Evolutionary conservation across 2,113 vertebrate species (phyloP), one percentile per base, ranked within the genome.

Genomic region (Crotalus viridis): DNA sequence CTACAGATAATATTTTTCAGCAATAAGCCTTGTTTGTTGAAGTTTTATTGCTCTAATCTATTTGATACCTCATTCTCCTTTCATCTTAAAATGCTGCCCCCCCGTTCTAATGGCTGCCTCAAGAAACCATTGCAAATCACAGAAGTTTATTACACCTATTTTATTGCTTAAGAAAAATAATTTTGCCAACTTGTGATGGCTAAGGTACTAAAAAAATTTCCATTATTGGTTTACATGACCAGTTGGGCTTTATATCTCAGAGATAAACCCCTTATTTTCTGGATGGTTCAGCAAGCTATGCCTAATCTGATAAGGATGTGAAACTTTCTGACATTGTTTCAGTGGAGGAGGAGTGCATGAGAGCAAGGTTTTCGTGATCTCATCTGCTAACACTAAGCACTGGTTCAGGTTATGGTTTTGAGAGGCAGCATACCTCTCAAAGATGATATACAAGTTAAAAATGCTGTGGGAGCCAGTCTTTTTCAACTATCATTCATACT

Each of bases 401-500:
- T 39, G 10, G 12, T 57, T 19, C 33, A n/a, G 13, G 5, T 24
- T 81, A 57, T 95, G 28, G 48, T 24, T 6, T 0, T 52, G 28
- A 43, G 3, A 26, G 43, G 48, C 19, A 43, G 21, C 48, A 24
- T 52, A 46, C 10, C 13, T 64, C 26, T 33, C 48, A 52, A 69
- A 90, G 1, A 43, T 28, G 21, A 12, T 10, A 8, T 1, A 26
- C 0, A 28, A 33, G 9, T 56, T 92, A 92, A 87, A 43, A 81
- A 0, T 93, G 90, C 4, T 3, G 10, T 92, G 94, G 28, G 46
- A 85, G 6, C 93, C 10, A 43, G 22, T 1, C 1, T 96, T 94
- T 94, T 90, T 90, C 0, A 0, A 2, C 81, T 94, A 10, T 39
- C 94, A 0, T 94, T 89, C 92, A 96, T 92, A 87, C 85, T 91